Percentiles rank a stretch among this genome's conserved stretches.
These are phyloP conservation scores for Anthrax anthrax DNA, from an alignment of 2,888 invertebrate genomes.

Conservation along the genomic window DNA sequence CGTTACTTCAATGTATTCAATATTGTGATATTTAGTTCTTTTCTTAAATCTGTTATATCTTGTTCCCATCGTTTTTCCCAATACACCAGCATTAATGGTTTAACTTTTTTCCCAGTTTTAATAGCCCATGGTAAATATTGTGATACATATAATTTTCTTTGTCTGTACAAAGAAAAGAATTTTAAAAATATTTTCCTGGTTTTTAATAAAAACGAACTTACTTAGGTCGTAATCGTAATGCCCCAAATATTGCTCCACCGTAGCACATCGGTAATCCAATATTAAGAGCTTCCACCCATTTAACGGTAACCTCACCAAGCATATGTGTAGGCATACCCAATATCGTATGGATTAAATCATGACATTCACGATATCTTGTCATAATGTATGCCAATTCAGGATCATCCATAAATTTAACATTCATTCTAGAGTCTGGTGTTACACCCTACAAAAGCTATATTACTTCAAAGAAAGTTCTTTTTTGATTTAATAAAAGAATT, in stretches of 20 bases:
- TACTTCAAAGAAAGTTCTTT: slow-evolving; percentile 22
- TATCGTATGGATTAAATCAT: slow-evolving; percentile 86
- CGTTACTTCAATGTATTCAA: too few species aligned
- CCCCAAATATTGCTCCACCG: slow-evolving; percentile 84
- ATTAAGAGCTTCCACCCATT: slow-evolving; percentile 97
- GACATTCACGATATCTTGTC: slow-evolving; percentile 93
- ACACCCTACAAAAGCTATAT: slow-evolving; percentile 55
- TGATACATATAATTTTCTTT: slow-evolving; percentile 59
- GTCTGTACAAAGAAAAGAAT: slow-evolving; percentile 33
- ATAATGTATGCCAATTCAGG: slow-evolving; percentile 83
- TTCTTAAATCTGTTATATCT: slow-evolving; percentile 60
- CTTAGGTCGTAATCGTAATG: slow-evolving; percentile 70
- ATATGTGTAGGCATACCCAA: slow-evolving; percentile 90
- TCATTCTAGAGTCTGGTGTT: slow-evolving; percentile 78
- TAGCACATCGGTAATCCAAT: slow-evolving; percentile 92
- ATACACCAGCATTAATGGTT: slow-evolving; percentile 73
- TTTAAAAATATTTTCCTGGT: not conserved
- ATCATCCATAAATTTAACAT: slow-evolving; percentile 86
- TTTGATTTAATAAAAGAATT: slow-evolving; percentile 17
- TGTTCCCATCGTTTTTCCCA: slow-evolving; percentile 93
- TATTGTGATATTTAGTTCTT: slow-evolving; percentile 57
- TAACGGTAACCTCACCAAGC: slow-evolving; percentile 84
- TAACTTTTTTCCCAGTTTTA: slow-evolving; percentile 55
- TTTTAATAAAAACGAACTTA: slow-evolving; percentile 10
- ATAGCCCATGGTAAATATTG: slow-evolving; percentile 80